Conservation (phyloP, 2,797 vertebrate species). For the Pseudochirops cupreus region DNA sequence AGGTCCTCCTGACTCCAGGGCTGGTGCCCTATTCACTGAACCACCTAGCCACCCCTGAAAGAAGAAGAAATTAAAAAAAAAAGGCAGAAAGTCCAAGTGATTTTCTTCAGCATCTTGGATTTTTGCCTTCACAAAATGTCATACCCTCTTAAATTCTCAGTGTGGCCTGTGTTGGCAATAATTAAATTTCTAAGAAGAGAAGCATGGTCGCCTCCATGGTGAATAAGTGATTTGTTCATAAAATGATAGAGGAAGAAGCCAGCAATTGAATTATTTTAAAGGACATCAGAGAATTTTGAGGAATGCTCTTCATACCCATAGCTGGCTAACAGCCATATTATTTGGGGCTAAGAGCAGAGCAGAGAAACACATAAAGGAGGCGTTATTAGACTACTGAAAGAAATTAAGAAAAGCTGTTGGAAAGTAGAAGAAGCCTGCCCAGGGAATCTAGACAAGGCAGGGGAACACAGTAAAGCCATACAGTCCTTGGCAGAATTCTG, state of each 20-base stretch:
- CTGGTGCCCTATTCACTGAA: no score
- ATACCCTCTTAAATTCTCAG: not conserved
- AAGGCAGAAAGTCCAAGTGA: not conserved
- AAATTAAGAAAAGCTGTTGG: not conserved
- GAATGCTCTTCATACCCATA: not conserved
- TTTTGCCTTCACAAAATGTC: not conserved
- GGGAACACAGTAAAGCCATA: not conserved
- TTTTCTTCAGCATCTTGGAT: not conserved
- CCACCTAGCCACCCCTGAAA: no score
- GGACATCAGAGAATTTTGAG: not conserved
- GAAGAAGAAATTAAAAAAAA: not conserved
- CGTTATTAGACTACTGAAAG: not conserved
- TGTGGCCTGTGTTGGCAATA: not conserved
- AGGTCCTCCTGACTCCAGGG: no score
- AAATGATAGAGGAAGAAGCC: not conserved
- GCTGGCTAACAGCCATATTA: not conserved
- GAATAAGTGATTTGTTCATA: not conserved
- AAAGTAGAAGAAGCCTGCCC: not conserved
- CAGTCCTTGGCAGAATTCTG: not conserved
- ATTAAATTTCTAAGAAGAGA: not conserved
- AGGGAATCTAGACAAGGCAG: not conserved
- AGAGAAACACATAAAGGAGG: not conserved
- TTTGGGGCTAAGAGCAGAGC: not conserved
- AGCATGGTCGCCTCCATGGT: not conserved
- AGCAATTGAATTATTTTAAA: conserved; percentile 2